Percentiles rank a stretch among this genome's conserved stretches.
Evolutionary conservation across 2,888 invertebrate species (phyloP).

Genomic region (Pycnomerus fuliginosus): DNA sequence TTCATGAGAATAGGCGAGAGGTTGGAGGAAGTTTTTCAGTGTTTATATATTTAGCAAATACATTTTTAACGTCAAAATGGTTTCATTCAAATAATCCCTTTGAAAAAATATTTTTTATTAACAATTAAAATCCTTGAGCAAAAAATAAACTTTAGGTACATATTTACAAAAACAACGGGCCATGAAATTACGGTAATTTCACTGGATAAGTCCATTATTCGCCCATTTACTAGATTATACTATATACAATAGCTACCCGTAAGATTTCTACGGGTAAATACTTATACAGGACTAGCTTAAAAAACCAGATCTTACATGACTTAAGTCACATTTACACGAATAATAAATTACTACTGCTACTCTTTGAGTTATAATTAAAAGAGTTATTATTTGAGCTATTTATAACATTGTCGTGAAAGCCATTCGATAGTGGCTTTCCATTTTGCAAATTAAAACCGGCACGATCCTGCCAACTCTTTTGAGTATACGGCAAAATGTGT

Average conservation of each 20-base stretch:
- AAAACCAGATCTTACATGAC: too few species aligned
- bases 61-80: constrained; percentile 13
- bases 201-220: too few species aligned
- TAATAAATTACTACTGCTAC: constrained; percentile 45
- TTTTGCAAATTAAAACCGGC: constrained; percentile 55
- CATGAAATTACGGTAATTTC: too few species aligned
- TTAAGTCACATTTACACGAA: constrained; percentile 43
- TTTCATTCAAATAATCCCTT: not conserved
- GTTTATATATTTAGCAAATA: constrained; percentile 33
- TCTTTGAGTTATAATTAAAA: constrained; percentile 39
- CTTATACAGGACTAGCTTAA: too few species aligned
- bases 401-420: constrained; percentile 32
- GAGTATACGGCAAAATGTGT: constrained; percentile 57
- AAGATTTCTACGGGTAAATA: too few species aligned
- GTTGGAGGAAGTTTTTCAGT: constrained; percentile 15
- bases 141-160: too few species aligned
- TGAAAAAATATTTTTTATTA: not conserved
- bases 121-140: too few species aligned
- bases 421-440: constrained; percentile 29
- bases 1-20: not conserved
- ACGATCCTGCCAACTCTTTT: constrained; percentile 56
- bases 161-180: too few species aligned
- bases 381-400: constrained; percentile 40
- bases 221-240: too few species aligned
- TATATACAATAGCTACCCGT: too few species aligned